phyloP scores from a whole-genome alignment of 2,113 vertebrate genomes.

The Sander vitreus region DNA sequence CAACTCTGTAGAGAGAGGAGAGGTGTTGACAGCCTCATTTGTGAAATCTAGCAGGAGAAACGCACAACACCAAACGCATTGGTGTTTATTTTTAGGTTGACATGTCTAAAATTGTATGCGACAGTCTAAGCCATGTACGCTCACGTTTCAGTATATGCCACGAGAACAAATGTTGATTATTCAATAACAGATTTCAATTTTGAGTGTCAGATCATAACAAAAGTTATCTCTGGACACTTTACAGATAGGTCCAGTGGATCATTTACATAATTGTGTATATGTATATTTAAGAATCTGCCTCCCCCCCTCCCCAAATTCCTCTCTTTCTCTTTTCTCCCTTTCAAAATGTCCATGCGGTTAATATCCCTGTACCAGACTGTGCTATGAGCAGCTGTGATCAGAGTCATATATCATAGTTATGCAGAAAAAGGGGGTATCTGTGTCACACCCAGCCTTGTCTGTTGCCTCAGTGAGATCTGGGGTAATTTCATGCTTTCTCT shows the following conservation, averaged over 20 bases:
- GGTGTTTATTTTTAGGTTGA: neutral
- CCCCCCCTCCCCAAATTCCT: neutral
- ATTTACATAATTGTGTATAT: neutral
- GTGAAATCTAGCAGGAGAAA: neutral
- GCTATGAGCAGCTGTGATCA: constrained; percentile 8
- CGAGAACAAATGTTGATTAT: neutral
- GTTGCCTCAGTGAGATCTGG: neutral
- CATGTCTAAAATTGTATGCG: neutral
- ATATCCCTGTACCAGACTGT: neutral
- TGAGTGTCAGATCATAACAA: too few relatives aligned
- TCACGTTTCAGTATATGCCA: neutral
- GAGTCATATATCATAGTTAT: neutral
- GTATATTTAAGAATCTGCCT: neutral
- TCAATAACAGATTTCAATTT: neutral
- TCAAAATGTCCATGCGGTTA: neutral
- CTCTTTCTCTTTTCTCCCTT: neutral
- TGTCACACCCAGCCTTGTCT: neutral
- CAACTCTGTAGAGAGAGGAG: neutral
- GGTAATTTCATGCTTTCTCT: constrained; percentile 18
- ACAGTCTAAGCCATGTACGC: neutral
- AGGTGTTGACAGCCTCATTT: neutral
- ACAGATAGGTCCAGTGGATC: neutral
- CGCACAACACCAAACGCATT: too few relatives aligned
- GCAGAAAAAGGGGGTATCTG: neutral
- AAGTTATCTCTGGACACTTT: too few relatives aligned